These are phyloP conservation scores for Andrena minutula DNA, from an alignment of 2,888 invertebrate genomes.

Conservation along the genomic window DNA sequence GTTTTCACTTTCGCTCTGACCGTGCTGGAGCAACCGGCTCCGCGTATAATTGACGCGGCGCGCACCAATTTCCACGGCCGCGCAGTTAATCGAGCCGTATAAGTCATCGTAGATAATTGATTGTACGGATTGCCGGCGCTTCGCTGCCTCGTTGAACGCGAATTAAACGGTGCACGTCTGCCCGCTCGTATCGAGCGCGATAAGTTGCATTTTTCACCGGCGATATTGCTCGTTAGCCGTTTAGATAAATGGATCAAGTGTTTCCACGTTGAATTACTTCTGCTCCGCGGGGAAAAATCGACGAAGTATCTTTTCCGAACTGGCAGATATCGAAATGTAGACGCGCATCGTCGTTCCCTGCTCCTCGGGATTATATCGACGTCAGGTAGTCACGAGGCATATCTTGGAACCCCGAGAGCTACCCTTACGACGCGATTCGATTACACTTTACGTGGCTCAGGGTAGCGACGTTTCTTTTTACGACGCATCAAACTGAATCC, in stretches of 20 bases:
- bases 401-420: no score
- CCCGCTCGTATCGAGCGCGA: not conserved
- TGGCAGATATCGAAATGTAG: no score
- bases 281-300: not conserved
- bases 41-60: slow-evolving; percentile 10
- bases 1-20: slow-evolving; percentile 39
- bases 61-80: not conserved
- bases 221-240: not conserved
- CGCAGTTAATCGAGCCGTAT: not conserved
- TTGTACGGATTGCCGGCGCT: slow-evolving; percentile 8
- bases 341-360: no score
- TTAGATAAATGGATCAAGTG: not conserved
- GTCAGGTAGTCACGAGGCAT: no score
- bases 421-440: no score
- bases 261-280: not conserved
- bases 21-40: not conserved
- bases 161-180: not conserved
- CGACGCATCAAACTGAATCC: slow-evolving; percentile 2
- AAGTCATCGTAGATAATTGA: slow-evolving; percentile 34
- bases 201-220: not conserved
- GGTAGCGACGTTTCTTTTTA: not conserved
- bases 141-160: not conserved
- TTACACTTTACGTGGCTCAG: not conserved
- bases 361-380: no score
- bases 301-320: not conserved